Evolutionary conservation across 2,888 invertebrate species (phyloP), one percentile per base, ranked within the genome.

Genomic region (Anaspis maculata): DNA sequence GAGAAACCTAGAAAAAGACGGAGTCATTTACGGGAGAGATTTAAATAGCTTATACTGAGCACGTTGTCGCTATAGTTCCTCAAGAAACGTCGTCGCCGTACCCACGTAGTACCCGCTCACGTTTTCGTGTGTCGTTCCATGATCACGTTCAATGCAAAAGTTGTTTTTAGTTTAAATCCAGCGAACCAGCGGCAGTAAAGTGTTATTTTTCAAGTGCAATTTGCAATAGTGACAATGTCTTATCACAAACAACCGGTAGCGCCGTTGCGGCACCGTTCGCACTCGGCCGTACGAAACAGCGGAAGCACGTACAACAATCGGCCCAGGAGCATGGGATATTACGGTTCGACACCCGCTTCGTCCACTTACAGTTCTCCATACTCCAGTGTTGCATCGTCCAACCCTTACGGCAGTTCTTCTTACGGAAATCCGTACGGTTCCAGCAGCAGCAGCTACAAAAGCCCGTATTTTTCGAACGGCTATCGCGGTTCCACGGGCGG

Each of bases 401-500:
- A 53, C 47, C 57, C 62, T n/a, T 68, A 65, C 41, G 59, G 5
- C 9, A 6, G 65, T 0, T 35, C 42, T 6, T 39, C 42, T 2
- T 37, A 39, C 15, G 22, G 25, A 9, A 35, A 27, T 19, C 30
- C 24, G 14, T 34, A 24, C 5, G 19, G 19, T 19, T 5, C 5
- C 9, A 51, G 51, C 36, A 37, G 41, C 4, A 41, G 48, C 3
- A 70, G 62, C 45, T 62, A 71, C 38, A 61, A 57, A 31, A 64
- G 63, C 38, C 64, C 65, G 2, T 71, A 67, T 45, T 70, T 67
- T 48, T 62, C 62, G 25, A 70, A 68, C 46, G 62, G 66, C 2
- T 70, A 68, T 37, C 41, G 62, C 15, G 64, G 79, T 40, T 76
- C 76, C 0, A 63, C 73, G 9, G n/a, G 32, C 3, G 80, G 79